Percentiles rank a stretch among this genome's conserved stretches.
Evolutionary conservation across 2,113 vertebrate species (phyloP).

Genomic region (Austrofundulus limnaeus): DNA sequence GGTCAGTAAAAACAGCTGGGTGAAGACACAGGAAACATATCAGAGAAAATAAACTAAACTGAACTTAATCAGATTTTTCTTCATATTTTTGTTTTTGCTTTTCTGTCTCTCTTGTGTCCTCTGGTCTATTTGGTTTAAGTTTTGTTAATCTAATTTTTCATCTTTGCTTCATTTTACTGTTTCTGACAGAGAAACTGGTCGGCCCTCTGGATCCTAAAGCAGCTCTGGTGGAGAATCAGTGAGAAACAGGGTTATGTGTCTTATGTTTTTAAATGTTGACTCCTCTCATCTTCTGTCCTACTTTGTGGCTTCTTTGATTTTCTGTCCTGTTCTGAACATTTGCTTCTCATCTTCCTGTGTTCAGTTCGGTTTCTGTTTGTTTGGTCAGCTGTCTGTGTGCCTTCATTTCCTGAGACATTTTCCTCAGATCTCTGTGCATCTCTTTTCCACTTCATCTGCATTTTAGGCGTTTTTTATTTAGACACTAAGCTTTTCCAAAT

Average conservation of each 20-base stretch:
- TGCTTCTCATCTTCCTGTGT: background rate
- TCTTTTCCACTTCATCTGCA: no score
- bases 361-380: no score
- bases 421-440: background rate
- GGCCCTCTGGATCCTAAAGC: background rate
- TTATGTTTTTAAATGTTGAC: no score
- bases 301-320: background rate
- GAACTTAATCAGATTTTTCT: background rate
- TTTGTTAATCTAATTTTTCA: background rate
- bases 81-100: background rate
- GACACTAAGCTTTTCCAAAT: no score
- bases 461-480: no score
- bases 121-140: background rate
- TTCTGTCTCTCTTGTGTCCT: background rate
- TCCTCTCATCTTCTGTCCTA: background rate
- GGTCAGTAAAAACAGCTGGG: slow-evolving; percentile 19
- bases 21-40: no score
- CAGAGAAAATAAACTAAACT: no score
- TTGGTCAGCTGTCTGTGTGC: background rate
- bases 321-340: background rate
- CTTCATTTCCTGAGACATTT: background rate
- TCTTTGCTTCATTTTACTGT: background rate
- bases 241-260: background rate
- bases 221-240: background rate
- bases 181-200: background rate